These are phyloP conservation scores for Pammene aurita DNA, from an alignment of 2,888 invertebrate genomes.

Conservation along the genomic window DNA sequence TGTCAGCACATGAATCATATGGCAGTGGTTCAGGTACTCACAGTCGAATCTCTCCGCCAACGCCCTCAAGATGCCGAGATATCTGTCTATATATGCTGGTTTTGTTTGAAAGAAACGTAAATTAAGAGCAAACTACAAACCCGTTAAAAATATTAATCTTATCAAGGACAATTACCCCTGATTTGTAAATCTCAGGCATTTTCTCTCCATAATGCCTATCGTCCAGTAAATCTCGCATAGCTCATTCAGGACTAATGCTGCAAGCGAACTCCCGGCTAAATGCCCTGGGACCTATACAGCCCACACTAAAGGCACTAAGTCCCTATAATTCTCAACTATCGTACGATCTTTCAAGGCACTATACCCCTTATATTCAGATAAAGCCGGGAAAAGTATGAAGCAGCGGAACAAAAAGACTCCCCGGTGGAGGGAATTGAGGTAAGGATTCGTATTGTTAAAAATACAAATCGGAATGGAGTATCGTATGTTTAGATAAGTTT, in stretches of 20 bases:
- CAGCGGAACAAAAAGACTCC: background rate
- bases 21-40: too few species aligned
- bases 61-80: too few species aligned
- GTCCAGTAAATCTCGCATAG: constrained; percentile 9
- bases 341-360: background rate
- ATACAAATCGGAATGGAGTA: constrained; percentile 13
- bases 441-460: constrained; percentile 13
- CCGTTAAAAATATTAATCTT: background rate
- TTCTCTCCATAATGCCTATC: constrained; percentile 9
- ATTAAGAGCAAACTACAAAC: background rate
- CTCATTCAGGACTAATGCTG: constrained; percentile 1
- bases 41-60: too few species aligned
- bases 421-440: constrained; percentile 4
- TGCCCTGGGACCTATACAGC: constrained; percentile 7
- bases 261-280: constrained; percentile 1
- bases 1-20: too few species aligned
- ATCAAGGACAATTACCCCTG: background rate
- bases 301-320: background rate
- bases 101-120: too few species aligned
- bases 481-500: background rate
- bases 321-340: background rate
- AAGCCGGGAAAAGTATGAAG: constrained; percentile 1
- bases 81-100: too few species aligned
- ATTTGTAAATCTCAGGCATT: background rate
- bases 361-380: background rate